phyloP scores from a whole-genome alignment of 2,113 vertebrate species.

The Alectura lathami region DNA sequence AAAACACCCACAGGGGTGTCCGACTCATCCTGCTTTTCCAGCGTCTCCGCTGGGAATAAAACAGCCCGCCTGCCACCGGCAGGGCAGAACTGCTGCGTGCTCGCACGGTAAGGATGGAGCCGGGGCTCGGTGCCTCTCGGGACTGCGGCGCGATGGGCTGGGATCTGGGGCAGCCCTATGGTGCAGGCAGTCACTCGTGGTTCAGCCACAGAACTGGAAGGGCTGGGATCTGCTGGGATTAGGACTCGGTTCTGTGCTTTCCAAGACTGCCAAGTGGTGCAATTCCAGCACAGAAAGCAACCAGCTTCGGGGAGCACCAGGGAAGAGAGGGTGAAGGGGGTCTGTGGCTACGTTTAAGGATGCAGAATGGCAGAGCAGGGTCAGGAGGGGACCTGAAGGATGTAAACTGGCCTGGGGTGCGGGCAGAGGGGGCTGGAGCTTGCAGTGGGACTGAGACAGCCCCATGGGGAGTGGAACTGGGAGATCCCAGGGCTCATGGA shows the following conservation, averaged over 20 bases:
- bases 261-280: too few relatives aligned
- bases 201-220: neutral
- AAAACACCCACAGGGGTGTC: slow-evolving; percentile 44
- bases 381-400: neutral
- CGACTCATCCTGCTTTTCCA: slow-evolving; percentile 62
- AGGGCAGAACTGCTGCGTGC: neutral
- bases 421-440: rapidly evolving
- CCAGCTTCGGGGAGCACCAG: neutral
- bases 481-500: neutral
- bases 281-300: neutral
- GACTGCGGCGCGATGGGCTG: neutral
- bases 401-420: rapidly evolving
- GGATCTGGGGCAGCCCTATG: neutral
- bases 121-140: neutral
- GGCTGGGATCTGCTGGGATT: neutral
- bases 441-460: rapidly evolving
- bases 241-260: neutral
- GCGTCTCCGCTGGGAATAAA: slow-evolving; percentile 33
- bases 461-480: rapidly evolving
- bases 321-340: neutral
- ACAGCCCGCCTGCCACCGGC: neutral
- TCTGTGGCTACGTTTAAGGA: neutral
- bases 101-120: neutral
- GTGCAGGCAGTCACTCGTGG: neutral
- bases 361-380: neutral